Base-by-base conservation (phyloP, 2,113 vertebrate genomes). In the Sterrhoptilus dennistouni region DNA sequence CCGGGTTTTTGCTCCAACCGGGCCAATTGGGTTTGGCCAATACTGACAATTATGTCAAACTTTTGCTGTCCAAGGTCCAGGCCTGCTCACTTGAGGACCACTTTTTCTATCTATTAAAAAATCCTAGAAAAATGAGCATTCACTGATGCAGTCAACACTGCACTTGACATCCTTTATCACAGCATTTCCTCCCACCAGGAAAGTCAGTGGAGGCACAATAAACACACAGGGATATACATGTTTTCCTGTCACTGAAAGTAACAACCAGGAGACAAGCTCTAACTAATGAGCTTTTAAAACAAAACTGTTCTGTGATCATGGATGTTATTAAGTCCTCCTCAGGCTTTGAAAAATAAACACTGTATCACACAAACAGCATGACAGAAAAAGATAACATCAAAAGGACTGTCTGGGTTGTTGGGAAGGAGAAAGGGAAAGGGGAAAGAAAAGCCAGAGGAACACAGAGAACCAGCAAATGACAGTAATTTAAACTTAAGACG, bases 231-330 rank as follows among this genome's bases (percentile, higher is more conserved):
- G 16, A 75, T 47, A 35, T 17, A 17, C 4, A 12, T 40, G 70
- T 72, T 88, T 76, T 85, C 69, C 92, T 92, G 66, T 85, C 91
- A 86, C 47, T 2, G 9, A 70, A 87, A 93, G 71, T 27, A 59
- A 65, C 70, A 76, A 42, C 14, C 33, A 85, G 42, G 59, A 94
- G 66, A 87, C 87, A 95, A 84, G 87, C 23, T 49, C 59, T 16
- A 63, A 83, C 90, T 92, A 95, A 94, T 35, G 71, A 90, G 91
- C 79, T 88, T 86, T 80, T 77, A 91, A 86, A 96, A 82, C 75
- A 96, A 96, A 95, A 82, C 75, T 91, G 63, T 74, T 63, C 91
- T 91, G 59, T 88, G 83, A 90, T 95, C 89, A 81, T 84, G 42
- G 47, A 75, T 54, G 66, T 90, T 90, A 59, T 70, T 83, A 93